Percentiles rank a stretch among this genome's conserved stretches.
These are phyloP conservation scores for Helostoma temminkii DNA, from an alignment of 2,797 vertebrate species.

Conservation along the genomic window DNA sequence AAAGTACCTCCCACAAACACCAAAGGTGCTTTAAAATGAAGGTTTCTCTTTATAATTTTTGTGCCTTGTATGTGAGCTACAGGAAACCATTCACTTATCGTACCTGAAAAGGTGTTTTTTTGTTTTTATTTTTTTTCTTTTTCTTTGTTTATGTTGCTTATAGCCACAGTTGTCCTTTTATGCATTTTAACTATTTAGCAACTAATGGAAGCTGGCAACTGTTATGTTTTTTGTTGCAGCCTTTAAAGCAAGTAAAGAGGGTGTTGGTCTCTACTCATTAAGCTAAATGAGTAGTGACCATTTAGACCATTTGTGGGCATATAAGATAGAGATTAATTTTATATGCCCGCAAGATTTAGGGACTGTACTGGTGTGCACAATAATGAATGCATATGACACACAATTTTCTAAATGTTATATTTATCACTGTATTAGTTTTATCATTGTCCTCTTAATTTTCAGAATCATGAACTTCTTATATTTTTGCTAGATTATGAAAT, in stretches of 20 bases:
- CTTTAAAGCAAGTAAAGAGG: slow-evolving; percentile 36
- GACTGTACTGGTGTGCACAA: slow-evolving; percentile 54
- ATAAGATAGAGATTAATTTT: slow-evolving; percentile 23
- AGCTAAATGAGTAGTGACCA: too few species aligned
- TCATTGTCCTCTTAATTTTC: slow-evolving; percentile 17
- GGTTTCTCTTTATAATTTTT: slow-evolving; percentile 86
- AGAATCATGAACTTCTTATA: slow-evolving; percentile 23
- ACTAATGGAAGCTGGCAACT: slow-evolving; percentile 48
- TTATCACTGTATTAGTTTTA: slow-evolving; percentile 37
- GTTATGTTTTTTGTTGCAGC: slow-evolving; percentile 32
- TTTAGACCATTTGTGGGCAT: too few species aligned
- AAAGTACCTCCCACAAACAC: slow-evolving; percentile 88
- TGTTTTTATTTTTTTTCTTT: slow-evolving; percentile 11
- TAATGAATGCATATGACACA: slow-evolving; percentile 41
- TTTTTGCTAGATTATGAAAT: slow-evolving; percentile 10
- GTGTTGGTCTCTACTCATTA: slow-evolving; percentile 21
- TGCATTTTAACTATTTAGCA: slow-evolving; percentile 33
- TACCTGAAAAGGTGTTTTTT: slow-evolving; percentile 45
- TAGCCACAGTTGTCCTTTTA: slow-evolving; percentile 27
- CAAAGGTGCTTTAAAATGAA: slow-evolving; percentile 90
- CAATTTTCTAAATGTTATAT: slow-evolving; percentile 43
- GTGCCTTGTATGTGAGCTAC: slow-evolving; percentile 88
- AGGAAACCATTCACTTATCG: slow-evolving; percentile 77
- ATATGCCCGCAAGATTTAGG: slow-evolving; percentile 19
- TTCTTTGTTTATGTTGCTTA: slow-evolving; percentile 15